Evolutionary conservation across 2,888 invertebrate genomes (phyloP), one percentile per base, ranked within the genome.

Genomic region (Folsomia candida): DNA sequence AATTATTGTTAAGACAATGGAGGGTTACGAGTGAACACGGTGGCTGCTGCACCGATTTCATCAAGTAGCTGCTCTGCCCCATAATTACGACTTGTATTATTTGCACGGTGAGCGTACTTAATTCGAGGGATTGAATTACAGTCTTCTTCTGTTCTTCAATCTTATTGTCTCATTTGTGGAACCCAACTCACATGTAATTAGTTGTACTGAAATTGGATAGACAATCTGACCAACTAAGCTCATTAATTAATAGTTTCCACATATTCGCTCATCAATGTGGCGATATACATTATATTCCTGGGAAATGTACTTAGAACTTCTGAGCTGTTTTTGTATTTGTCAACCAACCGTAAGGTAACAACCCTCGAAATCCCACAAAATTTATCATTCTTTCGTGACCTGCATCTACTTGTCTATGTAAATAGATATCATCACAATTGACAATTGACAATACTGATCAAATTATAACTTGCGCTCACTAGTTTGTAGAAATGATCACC

Each of bases 161-260:
- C 66, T 70, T 70, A 65, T 70, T 70, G 70, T 70, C 70, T 66
- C 28, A 60, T 65, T 29, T 65, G 70, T 70, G 70, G 70, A 70
- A 27, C 65, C 25, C 37, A 27, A 58, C 65, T 70, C 66, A 70
- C 28, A 70, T 65, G 60, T 70, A 70, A 70, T 70, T 70, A 70
- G 59, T 18, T 18, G 20, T 62, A 27, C 62, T 62, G 27, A 60
- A 26, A 60, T 28, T 18, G 11, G 62, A 29, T 62, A 62, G n/a
- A n/a, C n/a, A 20, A 11, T 57, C n/a, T 57, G n/a, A 57, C 57
- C 22, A 22, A n/a, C 20, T 57, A 57, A 57, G 57, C 57, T 57
- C n/a, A 22, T 57, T 37, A 37, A 37, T 37, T 37, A 37, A 37
- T 37, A 37, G 37, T 37, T 37, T 37, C 14, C 37, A 37, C 37